A percentile compares a stretch with the other conserved stretches of the same genome.
Evolutionary conservation across 2,113 vertebrate species (phyloP).

Genomic region (Alosa alosa): DNA sequence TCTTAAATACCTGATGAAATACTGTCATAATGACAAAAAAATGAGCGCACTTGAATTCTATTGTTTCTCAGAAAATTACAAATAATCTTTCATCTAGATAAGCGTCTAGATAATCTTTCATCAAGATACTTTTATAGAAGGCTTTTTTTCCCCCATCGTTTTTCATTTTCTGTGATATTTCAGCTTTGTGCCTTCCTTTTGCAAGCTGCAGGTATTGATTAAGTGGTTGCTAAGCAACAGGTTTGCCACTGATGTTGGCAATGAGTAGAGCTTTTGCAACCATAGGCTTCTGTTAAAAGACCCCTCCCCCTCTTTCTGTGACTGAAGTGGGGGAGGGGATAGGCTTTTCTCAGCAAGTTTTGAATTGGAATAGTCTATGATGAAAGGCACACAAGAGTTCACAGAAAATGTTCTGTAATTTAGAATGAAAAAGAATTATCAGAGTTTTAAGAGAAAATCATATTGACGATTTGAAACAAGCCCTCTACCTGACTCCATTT

Average conservation of each 20-base stretch:
- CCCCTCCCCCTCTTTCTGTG: constrained; percentile 37
- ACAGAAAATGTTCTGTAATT: neutral
- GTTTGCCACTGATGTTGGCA: constrained; percentile 66
- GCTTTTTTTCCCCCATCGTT: constrained; percentile 63
- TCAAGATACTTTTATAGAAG: neutral
- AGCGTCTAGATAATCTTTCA: neutral
- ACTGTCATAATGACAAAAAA: constrained; percentile 34
- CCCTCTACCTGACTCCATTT: neutral
- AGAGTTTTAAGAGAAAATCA: neutral
- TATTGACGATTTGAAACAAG: neutral
- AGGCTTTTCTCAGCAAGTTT: constrained; percentile 44
- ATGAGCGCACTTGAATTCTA: too few species aligned
- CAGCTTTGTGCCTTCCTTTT: constrained; percentile 63
- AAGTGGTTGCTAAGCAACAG: constrained; percentile 80
- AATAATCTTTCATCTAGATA: too few species aligned
- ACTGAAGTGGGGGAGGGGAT: constrained; percentile 36
- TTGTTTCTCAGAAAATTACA: too few species aligned
- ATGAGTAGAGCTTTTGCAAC: constrained; percentile 61
- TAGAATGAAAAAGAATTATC: neutral
- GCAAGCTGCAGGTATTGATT: constrained; percentile 76
- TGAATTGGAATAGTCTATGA: constrained; percentile 39
- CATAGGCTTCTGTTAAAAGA: constrained; percentile 57
- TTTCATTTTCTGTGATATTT: constrained; percentile 50
- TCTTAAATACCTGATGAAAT: constrained; percentile 25
- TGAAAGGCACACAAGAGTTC: constrained; percentile 33